A percentile compares a stretch with the other conserved stretches of the same genome.
Conservation (phyloP, 2,113 vertebrate genomes). For the Stictonetta naevosa region DNA sequence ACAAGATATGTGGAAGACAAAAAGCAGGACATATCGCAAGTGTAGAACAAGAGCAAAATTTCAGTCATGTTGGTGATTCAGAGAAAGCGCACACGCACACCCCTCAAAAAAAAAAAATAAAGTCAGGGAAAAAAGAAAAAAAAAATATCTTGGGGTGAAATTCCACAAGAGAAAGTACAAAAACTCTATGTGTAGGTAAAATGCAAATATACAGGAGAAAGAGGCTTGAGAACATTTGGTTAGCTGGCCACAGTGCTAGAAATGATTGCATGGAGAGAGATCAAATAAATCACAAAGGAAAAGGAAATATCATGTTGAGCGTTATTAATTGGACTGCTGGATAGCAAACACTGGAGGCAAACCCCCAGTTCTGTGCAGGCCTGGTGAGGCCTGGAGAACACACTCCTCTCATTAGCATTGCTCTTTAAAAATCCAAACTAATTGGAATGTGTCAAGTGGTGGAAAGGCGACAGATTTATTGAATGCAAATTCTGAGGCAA, state of each 20-base stretch:
- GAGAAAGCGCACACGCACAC: not conserved
- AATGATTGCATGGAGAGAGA: not conserved
- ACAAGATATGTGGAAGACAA: not conserved
- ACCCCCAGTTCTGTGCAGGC: not conserved
- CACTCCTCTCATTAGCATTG: accelerated
- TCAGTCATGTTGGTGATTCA: not conserved
- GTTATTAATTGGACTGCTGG: accelerated
- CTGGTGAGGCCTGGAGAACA: not conserved
- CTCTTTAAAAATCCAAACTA: not conserved
- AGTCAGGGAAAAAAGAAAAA: accelerated
- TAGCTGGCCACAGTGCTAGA: not conserved
- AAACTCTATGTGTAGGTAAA: accelerated
- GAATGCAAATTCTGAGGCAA: not conserved
- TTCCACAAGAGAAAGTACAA: not conserved
- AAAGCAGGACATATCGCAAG: not conserved
- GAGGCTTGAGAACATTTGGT: too few species aligned
- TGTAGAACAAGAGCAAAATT: not conserved
- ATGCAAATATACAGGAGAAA: not conserved
- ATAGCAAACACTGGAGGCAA: not conserved
- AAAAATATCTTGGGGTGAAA: not conserved
- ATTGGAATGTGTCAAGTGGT: not conserved
- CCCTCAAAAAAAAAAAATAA: not conserved
- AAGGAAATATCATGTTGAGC: accelerated
- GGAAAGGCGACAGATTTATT: not conserved
- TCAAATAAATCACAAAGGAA: not conserved